phyloP scores from a whole-genome alignment of 1,140 invertebrate species.

The Lithobius niger region DNA sequence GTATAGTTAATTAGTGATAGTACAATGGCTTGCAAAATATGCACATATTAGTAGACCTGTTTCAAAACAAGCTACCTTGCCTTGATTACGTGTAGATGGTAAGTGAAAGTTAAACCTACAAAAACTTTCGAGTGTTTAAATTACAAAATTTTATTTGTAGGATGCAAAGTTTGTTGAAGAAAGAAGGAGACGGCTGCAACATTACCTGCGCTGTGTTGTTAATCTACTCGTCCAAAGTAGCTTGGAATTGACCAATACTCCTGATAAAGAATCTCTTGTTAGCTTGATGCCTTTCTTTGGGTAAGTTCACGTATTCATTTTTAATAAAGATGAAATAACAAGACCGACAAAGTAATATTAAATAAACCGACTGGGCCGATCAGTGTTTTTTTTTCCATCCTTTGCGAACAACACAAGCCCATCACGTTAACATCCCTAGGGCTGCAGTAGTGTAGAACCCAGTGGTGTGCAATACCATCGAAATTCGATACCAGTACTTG shows the following conservation, averaged over 20 bases:
- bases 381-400: neutral
- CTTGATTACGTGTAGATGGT: too few species aligned
- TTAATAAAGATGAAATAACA: neutral
- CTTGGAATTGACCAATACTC: conserved; percentile 48
- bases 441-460: neutral
- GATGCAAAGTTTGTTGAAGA: conserved; percentile 67
- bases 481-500: too few species aligned
- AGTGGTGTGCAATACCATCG: too few species aligned
- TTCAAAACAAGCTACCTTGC: too few species aligned
- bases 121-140: too few species aligned
- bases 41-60: too few species aligned
- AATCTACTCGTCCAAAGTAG: conserved; percentile 49
- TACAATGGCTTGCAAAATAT: too few species aligned
- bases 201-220: conserved; percentile 61
- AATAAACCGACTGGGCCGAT: neutral
- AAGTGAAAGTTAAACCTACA: too few species aligned
- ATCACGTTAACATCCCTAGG: neutral
- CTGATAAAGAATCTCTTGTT: conserved; percentile 53
- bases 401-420: neutral
- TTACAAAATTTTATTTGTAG: conserved; percentile 38
- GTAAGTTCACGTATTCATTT: conserved; percentile 34
- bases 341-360: neutral
- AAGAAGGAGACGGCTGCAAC: conserved; percentile 55
- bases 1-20: too few species aligned
- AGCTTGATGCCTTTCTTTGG: conserved; percentile 65